A percentile compares a stretch with the other conserved stretches of the same genome.
These are phyloP conservation scores for Asarcornis scutulata DNA, from an alignment of 2,113 vertebrate genomes.

Conservation along the genomic window DNA sequence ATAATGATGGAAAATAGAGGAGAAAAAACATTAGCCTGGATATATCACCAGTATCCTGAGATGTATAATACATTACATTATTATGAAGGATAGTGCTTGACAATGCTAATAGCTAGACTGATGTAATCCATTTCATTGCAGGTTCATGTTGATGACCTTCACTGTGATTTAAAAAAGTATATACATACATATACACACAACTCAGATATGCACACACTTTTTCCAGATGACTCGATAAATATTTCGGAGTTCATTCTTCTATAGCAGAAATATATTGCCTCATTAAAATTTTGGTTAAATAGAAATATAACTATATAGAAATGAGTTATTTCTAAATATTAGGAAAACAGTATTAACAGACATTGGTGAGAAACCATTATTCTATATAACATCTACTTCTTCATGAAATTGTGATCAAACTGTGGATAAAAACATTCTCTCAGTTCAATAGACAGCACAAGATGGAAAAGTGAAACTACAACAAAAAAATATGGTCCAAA, in stretches of 20 bases:
- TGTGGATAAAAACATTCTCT: neutral
- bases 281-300: neutral
- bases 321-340: neutral
- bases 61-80: slow-evolving; percentile 18
- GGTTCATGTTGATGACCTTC: neutral
- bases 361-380: neutral
- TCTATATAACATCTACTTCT: neutral
- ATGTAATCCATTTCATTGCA: slow-evolving; percentile 4
- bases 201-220: neutral
- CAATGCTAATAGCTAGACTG: slow-evolving; percentile 1
- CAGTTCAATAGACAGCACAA: neutral
- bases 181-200: neutral
- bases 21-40: slow-evolving; percentile 7
- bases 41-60: neutral
- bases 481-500: neutral
- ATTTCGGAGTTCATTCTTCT: neutral
- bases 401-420: neutral
- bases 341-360: neutral
- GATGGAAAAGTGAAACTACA: neutral
- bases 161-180: neutral
- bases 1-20: neutral
- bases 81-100: neutral
- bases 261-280: neutral
- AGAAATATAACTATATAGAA: neutral
- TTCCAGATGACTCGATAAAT: slow-evolving; percentile 25